These are phyloP conservation scores for Myanophis thanlyinensis DNA, from an alignment of 2,113 vertebrate genomes.

Conservation along the genomic window DNA sequence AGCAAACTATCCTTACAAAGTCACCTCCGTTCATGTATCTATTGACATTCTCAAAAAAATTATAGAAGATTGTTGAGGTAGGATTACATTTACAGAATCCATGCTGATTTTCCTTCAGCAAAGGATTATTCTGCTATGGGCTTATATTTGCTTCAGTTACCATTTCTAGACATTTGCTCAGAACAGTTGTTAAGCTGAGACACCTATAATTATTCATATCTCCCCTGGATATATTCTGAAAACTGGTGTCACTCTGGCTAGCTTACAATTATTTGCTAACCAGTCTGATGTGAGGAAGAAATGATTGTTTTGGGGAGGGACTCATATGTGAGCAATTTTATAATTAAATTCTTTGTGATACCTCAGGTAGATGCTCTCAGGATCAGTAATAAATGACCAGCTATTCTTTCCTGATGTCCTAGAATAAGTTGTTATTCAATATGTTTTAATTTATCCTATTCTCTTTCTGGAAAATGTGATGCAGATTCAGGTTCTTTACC, in stretches of 20 bases:
- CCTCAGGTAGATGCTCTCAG: neutral
- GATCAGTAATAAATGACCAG: neutral
- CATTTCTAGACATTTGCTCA: neutral
- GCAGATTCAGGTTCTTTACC: neutral
- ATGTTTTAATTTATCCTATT: neutral
- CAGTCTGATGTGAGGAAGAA: neutral
- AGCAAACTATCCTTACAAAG: neutral
- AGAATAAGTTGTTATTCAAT: neutral
- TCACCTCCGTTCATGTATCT: neutral
- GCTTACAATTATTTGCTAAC: neutral
- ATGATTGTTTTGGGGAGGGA: neutral
- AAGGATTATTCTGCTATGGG: neutral
- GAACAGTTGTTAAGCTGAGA: neutral
- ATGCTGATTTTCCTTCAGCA: neutral
- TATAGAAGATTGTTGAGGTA: neutral
- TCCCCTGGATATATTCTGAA: neutral
- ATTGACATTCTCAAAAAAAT: neutral
- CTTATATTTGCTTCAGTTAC: neutral
- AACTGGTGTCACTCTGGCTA: neutral
- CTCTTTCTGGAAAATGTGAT: neutral
- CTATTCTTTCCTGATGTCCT: neutral
- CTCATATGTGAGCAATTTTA: neutral
- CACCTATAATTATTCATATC: neutral
- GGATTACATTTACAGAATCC: neutral
- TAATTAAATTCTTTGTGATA: neutral